Evolutionary conservation across 2,113 vertebrate genomes (phyloP), one percentile per base, ranked within the genome.

Genomic region (Cochlearius cochlearius): DNA sequence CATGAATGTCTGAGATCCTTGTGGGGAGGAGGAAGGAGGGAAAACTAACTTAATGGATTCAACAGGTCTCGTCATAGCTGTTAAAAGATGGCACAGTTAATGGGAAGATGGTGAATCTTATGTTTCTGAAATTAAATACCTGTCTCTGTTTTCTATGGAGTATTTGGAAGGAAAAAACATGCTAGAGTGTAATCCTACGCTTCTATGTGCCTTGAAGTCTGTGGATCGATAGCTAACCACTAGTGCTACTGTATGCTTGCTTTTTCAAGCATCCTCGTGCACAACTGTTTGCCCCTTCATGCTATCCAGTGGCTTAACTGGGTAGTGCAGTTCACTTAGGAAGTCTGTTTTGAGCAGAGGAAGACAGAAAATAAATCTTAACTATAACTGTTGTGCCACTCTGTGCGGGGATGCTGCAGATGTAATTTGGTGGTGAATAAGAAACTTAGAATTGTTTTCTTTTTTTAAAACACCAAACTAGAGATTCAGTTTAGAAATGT

Each of bases 281-380:
- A 36, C 26, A 79, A 12, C 83, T 82, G 43, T 55, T 92, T 83
- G 52, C 60, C 92, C 64, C 93, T 83, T 92, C 69, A 45, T 92
- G 45, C 94, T 97, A 74, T 88, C 96, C 80, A 88, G 96, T 95
- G 96, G 83, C 38, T 67, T 73, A 90, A 43, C 38, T 68, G 84
- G 63, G 74, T 82, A 94, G 30, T 94, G 90, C 78, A 84, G 53
- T 27, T 94, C 62, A 55, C 27, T 64, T 72, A 36, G 7, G 7
- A 79, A 71, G 45, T 36, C 49, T 89, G 13, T 79, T 86, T 32
- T 47, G 21, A 66, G 43, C 10, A 71, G 50, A 60, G 29, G 49
- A 75, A 39, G 29, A 53, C 11, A 32, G 41, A 34, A 34, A 75
- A 25, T 7, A 91, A 64, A 85, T 69, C 9, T 45, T 38, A 62